phyloP scores from a whole-genome alignment of 2,888 invertebrate genomes.

The Torymus aiolomorphi region DNA sequence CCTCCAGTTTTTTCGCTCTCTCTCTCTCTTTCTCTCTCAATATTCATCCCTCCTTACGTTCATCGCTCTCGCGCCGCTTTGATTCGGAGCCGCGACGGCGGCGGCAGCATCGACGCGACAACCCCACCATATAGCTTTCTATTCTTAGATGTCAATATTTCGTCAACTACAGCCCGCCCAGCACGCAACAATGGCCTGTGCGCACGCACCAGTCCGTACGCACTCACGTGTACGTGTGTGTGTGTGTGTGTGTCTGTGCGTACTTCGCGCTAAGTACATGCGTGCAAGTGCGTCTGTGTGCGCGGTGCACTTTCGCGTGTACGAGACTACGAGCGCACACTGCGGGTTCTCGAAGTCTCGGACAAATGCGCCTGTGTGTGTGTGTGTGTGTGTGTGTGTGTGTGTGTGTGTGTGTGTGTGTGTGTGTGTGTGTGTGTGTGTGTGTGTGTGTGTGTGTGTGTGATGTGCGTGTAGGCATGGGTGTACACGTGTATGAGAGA shows the following conservation, averaged over 20 bases:
- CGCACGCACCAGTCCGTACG: neutral
- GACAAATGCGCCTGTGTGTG: too few species aligned
- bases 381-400: neutral
- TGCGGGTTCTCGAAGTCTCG: neutral
- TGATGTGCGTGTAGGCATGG: neutral
- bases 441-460: too few species aligned
- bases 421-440: neutral
- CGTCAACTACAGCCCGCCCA: slow-evolving; percentile 71
- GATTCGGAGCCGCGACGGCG: slow-evolving; percentile 55
- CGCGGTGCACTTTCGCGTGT: slow-evolving; percentile 8
- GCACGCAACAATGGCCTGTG: slow-evolving; percentile 65
- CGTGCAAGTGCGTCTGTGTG: neutral
- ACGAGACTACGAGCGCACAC: neutral
- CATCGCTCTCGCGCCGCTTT: slow-evolving; percentile 51
- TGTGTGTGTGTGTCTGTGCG: slow-evolving; percentile 39
- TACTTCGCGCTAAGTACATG: slow-evolving; percentile 17
- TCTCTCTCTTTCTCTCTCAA: slow-evolving; percentile 49
- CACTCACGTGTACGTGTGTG: slow-evolving; percentile 10
- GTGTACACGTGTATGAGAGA: slow-evolving; percentile 9
- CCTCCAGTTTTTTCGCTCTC: too few species aligned
- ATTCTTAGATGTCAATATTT: slow-evolving; percentile 75
- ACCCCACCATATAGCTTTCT: slow-evolving; percentile 68
- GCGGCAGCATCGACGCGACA: slow-evolving; percentile 55
- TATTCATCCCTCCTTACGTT: slow-evolving; percentile 59
- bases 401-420: neutral